Evolutionary conservation across 2,797 vertebrate genomes (phyloP), one percentile per base, ranked within the genome.

Genomic region (Bucorvus abyssinicus): DNA sequence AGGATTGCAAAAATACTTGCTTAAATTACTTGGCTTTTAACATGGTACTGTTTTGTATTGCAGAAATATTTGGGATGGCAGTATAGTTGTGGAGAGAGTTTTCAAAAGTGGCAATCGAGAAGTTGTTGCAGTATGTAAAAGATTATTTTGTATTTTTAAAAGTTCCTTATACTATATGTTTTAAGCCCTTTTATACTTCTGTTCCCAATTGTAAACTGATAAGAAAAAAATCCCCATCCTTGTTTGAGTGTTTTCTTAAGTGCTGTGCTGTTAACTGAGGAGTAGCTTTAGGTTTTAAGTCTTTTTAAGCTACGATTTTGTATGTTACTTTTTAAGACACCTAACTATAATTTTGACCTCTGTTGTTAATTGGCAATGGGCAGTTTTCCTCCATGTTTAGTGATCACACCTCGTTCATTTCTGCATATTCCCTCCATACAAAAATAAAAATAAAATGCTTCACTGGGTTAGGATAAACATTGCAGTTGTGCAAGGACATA

Each of bases 51-150:
- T 83, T 94, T 92, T 96, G 74, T 93, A 42, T 97, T 97, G 64
- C 98, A 99, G 99, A 96, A 99, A 99, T 96, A 99, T 99, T 96
- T 99, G 99, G 99, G 99, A 99, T 92, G 99, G 99, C 61, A 99
- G 99, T 94, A 98, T 99, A 77, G 99, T 98, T 34, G 97, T 98
- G 93, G 99, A 99, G 95, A 98, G 98, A 97, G 90, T 95, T 21
- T 98, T 99, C 80, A 98, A 97, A 97, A 99, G 98, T 94, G 98
- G 98, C 94, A 99, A 94, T 95, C 98, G 98, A 95, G 98, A 98
- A 47, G 96, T 98, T 89, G 98, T 88, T 87, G 98, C 99, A 97
- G 99, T 99, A 98, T 98, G 99, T 98, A 53, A 77, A 70, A 81
- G 10, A 77, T 47, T 34, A 36, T 74, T 80, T 56, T 59, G 2